A percentile compares a stretch with the other conserved stretches of the same genome.
phyloP scores from a whole-genome alignment of 2,113 vertebrate species.

The Aptenodytes forsteri region DNA sequence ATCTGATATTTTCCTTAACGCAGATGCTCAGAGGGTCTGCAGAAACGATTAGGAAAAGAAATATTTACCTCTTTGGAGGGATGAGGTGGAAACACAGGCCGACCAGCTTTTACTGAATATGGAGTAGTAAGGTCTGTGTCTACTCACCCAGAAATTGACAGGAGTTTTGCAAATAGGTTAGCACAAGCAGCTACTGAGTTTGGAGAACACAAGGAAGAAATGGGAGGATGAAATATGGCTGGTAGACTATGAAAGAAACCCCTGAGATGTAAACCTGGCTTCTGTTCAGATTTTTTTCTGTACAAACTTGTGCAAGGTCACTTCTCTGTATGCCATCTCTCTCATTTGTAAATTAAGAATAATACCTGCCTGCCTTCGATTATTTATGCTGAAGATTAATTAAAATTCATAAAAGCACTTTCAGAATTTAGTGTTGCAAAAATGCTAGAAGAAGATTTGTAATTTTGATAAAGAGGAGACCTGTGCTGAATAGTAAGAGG shows the following conservation, averaged over 20 bases:
- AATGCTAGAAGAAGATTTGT: not conserved
- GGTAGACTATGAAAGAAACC: not conserved
- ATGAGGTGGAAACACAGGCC: not conserved
- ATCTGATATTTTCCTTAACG: not conserved
- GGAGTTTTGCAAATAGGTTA: not conserved
- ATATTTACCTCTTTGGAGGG: not conserved
- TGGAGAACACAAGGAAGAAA: not conserved
- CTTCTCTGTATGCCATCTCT: not conserved
- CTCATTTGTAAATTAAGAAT: not conserved
- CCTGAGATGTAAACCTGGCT: not conserved
- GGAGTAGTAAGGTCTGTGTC: not conserved
- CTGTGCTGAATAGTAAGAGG: not conserved
- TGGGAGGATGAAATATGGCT: not conserved
- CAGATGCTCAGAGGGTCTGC: accelerated
- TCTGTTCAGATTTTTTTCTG: not conserved
- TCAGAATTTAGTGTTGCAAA: not conserved
- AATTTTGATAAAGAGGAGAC: not conserved
- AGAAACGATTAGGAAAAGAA: not conserved
- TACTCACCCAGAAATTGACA: not conserved
- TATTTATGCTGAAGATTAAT: constrained; percentile 1
- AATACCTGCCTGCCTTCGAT: not conserved
- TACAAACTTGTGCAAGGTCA: not conserved
- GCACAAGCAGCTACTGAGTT: not conserved
- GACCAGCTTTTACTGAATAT: not conserved
- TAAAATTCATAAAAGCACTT: not conserved